Evolutionary conservation across 35 echinoderm and acorn worm species (phyloP).

Genomic region (Lytechinus variegatus): DNA sequence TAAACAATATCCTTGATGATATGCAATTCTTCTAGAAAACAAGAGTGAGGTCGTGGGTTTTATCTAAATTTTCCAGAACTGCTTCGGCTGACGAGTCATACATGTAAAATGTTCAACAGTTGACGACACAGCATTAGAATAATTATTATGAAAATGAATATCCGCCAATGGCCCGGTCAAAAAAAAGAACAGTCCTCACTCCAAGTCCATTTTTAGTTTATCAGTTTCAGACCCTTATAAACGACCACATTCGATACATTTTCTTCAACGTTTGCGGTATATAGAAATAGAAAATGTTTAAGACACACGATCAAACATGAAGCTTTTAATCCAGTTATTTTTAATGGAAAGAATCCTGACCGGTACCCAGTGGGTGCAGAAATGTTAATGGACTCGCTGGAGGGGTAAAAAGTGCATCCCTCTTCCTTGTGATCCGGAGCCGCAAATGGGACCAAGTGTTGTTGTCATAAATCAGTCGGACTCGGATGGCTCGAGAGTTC

Average conservation of each 20-base stretch:
- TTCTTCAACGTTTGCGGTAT: not conserved
- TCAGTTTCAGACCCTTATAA: no score
- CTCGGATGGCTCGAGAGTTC: not conserved
- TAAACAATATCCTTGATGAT: not conserved
- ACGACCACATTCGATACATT: no score
- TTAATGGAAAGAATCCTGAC: not conserved
- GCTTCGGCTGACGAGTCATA: no score
- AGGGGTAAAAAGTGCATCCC: constrained; percentile 21
- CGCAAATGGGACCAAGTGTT: constrained; percentile 35
- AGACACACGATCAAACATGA: not conserved
- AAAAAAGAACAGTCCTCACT: no score
- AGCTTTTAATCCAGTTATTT: not conserved
- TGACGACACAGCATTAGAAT: no score
- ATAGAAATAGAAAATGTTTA: not conserved
- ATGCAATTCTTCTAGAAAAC: no score
- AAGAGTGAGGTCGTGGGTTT: no score
- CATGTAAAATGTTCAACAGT: no score
- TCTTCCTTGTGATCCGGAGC: not conserved
- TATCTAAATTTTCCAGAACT: no score
- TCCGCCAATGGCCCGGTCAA: no score
- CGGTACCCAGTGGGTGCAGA: not conserved
- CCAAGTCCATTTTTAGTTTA: no score
- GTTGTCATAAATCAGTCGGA: constrained; percentile 36
- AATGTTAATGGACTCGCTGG: not conserved
- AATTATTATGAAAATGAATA: no score